These are phyloP conservation scores for Maniola hyperantus DNA, from an alignment of 2,888 invertebrate species.

Conservation along the genomic window DNA sequence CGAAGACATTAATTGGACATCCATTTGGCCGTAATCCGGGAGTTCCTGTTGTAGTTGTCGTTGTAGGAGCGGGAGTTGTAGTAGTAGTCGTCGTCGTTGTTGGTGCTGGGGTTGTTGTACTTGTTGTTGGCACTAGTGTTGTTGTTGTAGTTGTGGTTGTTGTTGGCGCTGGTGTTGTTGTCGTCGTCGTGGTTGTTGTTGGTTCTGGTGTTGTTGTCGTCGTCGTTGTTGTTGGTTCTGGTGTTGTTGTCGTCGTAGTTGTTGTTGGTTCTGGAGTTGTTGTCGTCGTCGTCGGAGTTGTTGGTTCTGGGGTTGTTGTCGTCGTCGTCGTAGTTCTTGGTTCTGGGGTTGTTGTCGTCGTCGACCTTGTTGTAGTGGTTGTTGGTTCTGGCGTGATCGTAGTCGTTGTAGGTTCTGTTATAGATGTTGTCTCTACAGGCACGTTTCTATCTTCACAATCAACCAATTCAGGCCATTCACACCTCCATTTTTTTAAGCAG, in stretches of 20 bases:
- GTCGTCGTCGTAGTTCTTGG: background rate
- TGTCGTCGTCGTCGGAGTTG: conserved; percentile 47
- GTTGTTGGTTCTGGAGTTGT: background rate
- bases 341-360: conserved; percentile 49
- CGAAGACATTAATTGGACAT: conserved; percentile 60
- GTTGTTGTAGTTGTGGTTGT: conserved; percentile 33
- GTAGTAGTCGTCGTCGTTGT: conserved; percentile 29
- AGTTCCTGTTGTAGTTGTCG: conserved; percentile 15
- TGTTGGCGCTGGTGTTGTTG: conserved; percentile 9
- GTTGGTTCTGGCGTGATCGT: background rate
- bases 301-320: conserved; percentile 48
- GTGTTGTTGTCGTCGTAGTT: conserved; percentile 8
- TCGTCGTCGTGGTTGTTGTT: background rate
- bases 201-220: conserved; percentile 5
- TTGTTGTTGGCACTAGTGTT: conserved; percentile 33
- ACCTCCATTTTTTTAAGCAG: conserved; percentile 77
- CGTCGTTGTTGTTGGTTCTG: background rate
- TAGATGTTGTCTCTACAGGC: conserved; percentile 39
- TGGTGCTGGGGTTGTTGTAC: conserved; percentile 22
- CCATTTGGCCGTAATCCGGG: conserved; percentile 59
- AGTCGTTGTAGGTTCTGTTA: background rate
- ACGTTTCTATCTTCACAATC: conserved; percentile 76
- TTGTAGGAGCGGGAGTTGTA: conserved; percentile 29
- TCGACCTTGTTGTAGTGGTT: too few species aligned
- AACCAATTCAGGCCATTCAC: conserved; percentile 85